Conservation (phyloP, 2,113 vertebrate genomes). For the Callaeas wilsoni region DNA sequence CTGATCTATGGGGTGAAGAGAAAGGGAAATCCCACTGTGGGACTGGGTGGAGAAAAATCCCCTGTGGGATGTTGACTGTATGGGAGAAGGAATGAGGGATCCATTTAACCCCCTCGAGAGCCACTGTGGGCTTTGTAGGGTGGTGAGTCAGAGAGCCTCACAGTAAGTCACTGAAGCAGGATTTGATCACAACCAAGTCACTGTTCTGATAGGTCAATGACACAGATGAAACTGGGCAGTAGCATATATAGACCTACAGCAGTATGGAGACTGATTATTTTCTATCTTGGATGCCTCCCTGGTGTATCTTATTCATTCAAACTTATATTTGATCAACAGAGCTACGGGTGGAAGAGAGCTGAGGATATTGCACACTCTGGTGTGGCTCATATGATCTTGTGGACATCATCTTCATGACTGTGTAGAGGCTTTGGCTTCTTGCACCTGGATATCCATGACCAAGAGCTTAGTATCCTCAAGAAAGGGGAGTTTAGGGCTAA, state of each 20-base stretch:
- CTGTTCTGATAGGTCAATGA: not conserved
- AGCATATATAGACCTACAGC: not conserved
- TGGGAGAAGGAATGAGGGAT: not conserved
- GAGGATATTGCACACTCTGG: not conserved
- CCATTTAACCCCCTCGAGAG: not conserved
- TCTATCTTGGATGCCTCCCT: not conserved
- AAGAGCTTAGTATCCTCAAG: not conserved
- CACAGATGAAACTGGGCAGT: not conserved
- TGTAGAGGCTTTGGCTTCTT: not conserved
- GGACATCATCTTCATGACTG: not conserved
- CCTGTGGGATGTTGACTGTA: not conserved
- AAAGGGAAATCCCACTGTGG: not conserved
- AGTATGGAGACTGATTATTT: not conserved
- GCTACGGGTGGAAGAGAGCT: not conserved
- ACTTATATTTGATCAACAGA: not conserved
- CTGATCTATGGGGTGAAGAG: rapidly evolving
- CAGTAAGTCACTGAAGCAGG: not conserved
- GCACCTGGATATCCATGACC: not conserved
- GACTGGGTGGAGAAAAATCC: not conserved
- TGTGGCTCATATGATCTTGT: not conserved
- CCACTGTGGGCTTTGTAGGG: not conserved
- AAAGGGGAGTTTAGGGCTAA: not conserved
- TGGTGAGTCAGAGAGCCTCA: not conserved
- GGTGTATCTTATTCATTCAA: not conserved
- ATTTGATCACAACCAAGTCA: not conserved